Percentiles rank a stretch among this genome's conserved stretches.
These are phyloP conservation scores for Ceratothoa steindachneri DNA, from an alignment of 2,888 invertebrate species.

Conservation along the genomic window DNA sequence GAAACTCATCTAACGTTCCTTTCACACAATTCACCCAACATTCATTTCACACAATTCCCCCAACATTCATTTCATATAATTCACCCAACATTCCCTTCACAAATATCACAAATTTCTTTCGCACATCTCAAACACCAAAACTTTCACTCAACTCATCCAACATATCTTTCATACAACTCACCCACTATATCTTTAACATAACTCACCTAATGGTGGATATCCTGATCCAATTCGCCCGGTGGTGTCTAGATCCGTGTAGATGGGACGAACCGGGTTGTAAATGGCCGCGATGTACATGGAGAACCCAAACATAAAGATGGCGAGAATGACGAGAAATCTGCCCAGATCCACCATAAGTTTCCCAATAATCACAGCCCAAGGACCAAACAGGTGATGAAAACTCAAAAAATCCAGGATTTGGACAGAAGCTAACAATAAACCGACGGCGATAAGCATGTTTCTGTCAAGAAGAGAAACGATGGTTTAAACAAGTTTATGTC, in stretches of 20 bases:
- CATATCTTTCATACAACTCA: too few relatives aligned
- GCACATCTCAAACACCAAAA: too few relatives aligned
- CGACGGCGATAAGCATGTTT: conserved; percentile 94
- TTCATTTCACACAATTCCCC: too few relatives aligned
- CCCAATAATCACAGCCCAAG: conserved; percentile 99
- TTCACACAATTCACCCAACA: too few relatives aligned
- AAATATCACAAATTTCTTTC: too few relatives aligned
- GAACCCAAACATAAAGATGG: conserved; percentile 97
- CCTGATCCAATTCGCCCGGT: conserved; percentile 49
- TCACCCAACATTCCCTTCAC: too few relatives aligned
- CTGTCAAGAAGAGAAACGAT: conserved; percentile 56
- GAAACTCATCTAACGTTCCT: too few relatives aligned
- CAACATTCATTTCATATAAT: too few relatives aligned
- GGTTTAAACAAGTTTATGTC: background rate
- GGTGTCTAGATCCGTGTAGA: conserved; percentile 46
- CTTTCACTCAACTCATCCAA: too few relatives aligned
- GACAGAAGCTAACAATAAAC: conserved; percentile 91
- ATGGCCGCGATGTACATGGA: conserved; percentile 94
- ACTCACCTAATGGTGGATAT: conserved; percentile 50
- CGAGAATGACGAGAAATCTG: conserved; percentile 91
- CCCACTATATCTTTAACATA: too few relatives aligned
- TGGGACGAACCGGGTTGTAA: conserved; percentile 69
- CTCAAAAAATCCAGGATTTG: conserved; percentile 96
- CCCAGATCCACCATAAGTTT: conserved; percentile 49
- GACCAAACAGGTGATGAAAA: conserved; percentile 98